These are phyloP conservation scores for Hedychridium roseum DNA, from an alignment of 2,888 invertebrate genomes.

Conservation along the genomic window DNA sequence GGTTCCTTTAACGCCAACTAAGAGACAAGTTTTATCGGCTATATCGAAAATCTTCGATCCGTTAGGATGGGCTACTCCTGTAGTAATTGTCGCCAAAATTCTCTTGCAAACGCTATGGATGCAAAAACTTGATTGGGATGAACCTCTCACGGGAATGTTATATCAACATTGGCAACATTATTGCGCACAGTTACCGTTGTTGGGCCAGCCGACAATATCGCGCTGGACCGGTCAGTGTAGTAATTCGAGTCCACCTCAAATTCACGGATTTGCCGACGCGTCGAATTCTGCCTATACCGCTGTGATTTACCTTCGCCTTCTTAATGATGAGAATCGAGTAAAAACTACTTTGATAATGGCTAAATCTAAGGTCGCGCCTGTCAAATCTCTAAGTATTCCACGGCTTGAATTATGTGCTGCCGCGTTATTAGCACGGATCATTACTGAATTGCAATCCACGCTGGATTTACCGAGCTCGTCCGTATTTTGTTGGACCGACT, in stretches of 20 bases:
- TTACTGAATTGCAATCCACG: not conserved
- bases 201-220: not conserved
- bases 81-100: conserved; percentile 18
- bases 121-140: conserved; percentile 11
- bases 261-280: not conserved
- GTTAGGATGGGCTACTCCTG: conserved; percentile 19
- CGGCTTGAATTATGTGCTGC: not conserved
- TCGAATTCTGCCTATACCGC: not conserved
- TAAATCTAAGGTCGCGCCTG: not conserved
- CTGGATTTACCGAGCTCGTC: not conserved
- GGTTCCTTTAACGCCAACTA: not conserved
- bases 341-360: not conserved
- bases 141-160: conserved; percentile 1
- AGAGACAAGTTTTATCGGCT: conserved; percentile 11
- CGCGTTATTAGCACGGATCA: not conserved
- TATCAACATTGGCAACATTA: not conserved
- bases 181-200: not conserved
- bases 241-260: not conserved
- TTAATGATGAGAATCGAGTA: not conserved
- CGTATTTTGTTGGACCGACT: not conserved
- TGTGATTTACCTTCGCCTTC: not conserved
- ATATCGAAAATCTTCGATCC: conserved; percentile 21
- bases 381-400: not conserved
- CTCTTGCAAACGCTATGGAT: conserved; percentile 20
- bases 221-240: not conserved